Evolutionary conservation across 2,888 invertebrate species (phyloP).

Genomic region (Dendrolimus houi): DNA sequence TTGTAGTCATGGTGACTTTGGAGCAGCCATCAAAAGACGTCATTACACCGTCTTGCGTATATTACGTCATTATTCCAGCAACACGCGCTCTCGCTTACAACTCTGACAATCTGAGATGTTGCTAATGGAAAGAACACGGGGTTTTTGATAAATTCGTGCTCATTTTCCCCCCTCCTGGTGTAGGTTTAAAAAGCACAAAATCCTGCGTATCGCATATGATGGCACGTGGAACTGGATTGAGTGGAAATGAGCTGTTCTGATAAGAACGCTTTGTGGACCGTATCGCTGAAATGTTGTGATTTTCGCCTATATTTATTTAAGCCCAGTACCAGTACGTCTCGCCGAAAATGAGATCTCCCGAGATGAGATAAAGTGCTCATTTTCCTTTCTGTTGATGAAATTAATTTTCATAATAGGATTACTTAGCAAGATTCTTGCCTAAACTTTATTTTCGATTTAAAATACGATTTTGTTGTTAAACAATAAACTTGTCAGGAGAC

Average conservation of each 20-base stretch:
- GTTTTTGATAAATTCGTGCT: conserved; percentile 60
- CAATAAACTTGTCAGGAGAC: not conserved
- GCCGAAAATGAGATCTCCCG: not conserved
- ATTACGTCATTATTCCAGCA: conserved; percentile 57
- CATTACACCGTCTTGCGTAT: conserved; percentile 56
- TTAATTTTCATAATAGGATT: not conserved
- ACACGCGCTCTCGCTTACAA: conserved; percentile 40
- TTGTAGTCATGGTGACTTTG: conserved; percentile 54
- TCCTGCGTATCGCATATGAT: conserved; percentile 31
- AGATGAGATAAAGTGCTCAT: not conserved
- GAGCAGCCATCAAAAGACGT: conserved; percentile 51
- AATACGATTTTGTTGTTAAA: not conserved
- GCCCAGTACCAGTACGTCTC: not conserved
- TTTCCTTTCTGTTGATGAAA: conserved; percentile 1
- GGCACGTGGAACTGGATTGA: conserved; percentile 48
- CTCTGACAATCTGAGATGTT: conserved; percentile 64
- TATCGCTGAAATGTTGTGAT: conserved; percentile 12
- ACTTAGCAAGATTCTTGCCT: not conserved
- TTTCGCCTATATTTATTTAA: not conserved
- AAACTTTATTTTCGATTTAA: not conserved
- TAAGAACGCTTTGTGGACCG: conserved; percentile 39
- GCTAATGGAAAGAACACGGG: conserved; percentile 67
- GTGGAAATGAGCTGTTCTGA: conserved; percentile 60
- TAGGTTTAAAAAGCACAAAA: conserved; percentile 44
- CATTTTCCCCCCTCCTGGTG: conserved; percentile 33